phyloP scores from a whole-genome alignment of 1,140 invertebrate species.

The Diploscapter pachys region DNA sequence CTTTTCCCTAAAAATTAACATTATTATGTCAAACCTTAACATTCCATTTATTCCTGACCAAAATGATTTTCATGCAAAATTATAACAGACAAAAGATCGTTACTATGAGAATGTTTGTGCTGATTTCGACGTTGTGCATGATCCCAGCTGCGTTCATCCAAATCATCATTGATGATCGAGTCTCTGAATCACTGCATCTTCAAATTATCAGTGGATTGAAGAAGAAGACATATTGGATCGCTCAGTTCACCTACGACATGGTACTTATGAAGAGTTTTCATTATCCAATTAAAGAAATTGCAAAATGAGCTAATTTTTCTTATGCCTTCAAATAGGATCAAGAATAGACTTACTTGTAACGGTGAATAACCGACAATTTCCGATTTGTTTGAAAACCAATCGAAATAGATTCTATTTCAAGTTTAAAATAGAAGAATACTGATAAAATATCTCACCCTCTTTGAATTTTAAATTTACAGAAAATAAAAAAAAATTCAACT shows the following conservation, averaged over 20 bases:
- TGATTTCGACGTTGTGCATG: conserved; percentile 66
- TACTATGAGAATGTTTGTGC: conserved; percentile 47
- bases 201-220: conserved; percentile 68
- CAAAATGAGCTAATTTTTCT: too few species aligned
- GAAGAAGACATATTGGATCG: conserved; percentile 64
- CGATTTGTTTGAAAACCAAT: too few species aligned
- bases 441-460: not conserved
- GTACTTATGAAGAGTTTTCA: conserved; percentile 50
- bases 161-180: conserved; percentile 66
- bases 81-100: conserved; percentile 38
- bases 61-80: too few species aligned
- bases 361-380: too few species aligned
- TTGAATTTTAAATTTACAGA: conserved; percentile 18
- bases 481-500: too few species aligned
- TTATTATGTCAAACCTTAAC: conserved; percentile 1
- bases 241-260: conserved; percentile 68
- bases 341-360: too few species aligned
- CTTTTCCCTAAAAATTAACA: not conserved
- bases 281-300: not conserved
- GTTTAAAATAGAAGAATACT: not conserved
- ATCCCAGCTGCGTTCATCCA: conserved; percentile 70
- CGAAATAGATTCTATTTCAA: too few species aligned
- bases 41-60: conserved; percentile 1
- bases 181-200: conserved; percentile 67
- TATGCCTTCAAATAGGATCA: too few species aligned